Percentiles rank a stretch among this genome's conserved stretches.
Evolutionary conservation across 2,113 vertebrate species (phyloP).

Genomic region (Varanus komodoensis): DNA sequence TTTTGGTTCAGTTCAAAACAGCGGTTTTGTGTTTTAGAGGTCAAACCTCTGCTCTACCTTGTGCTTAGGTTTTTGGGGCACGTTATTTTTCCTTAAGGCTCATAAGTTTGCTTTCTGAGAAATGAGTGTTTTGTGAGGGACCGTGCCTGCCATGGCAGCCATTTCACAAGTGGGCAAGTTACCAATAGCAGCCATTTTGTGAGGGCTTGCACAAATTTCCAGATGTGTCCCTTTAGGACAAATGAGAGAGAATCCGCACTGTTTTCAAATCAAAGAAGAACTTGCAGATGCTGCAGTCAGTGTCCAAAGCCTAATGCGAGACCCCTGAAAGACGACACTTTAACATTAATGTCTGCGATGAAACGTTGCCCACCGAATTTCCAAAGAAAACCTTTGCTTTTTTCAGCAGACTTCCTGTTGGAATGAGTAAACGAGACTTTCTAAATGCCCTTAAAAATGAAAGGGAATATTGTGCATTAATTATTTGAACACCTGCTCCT

Average conservation of each 20-base stretch:
- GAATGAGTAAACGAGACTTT: not conserved
- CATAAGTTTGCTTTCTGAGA: no score
- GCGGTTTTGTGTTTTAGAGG: no score
- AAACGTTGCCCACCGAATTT: not conserved
- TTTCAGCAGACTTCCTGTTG: constrained; percentile 10
- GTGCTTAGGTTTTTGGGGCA: no score
- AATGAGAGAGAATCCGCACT: not conserved
- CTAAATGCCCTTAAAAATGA: not conserved
- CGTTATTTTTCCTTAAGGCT: no score
- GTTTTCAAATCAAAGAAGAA: not conserved
- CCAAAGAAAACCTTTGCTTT: not conserved
- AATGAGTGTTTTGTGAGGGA: no score
- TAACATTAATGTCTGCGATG: not conserved
- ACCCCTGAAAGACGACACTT: not conserved
- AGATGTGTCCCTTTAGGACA: no score
- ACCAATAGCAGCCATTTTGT: no score
- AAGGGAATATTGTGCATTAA: constrained; percentile 20
- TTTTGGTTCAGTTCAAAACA: no score
- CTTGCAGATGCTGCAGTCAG: not conserved
- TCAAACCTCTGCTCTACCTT: no score
- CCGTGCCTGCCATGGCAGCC: no score
- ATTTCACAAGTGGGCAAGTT: no score
- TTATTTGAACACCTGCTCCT: constrained; percentile 3
- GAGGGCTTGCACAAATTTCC: no score
- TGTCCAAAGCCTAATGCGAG: not conserved